Evolutionary conservation across 37 sponge, comb jelly and placozoan species (phyloP), one percentile per base, ranked within the genome.

Genomic region (Halisarca cf. caerulea): DNA sequence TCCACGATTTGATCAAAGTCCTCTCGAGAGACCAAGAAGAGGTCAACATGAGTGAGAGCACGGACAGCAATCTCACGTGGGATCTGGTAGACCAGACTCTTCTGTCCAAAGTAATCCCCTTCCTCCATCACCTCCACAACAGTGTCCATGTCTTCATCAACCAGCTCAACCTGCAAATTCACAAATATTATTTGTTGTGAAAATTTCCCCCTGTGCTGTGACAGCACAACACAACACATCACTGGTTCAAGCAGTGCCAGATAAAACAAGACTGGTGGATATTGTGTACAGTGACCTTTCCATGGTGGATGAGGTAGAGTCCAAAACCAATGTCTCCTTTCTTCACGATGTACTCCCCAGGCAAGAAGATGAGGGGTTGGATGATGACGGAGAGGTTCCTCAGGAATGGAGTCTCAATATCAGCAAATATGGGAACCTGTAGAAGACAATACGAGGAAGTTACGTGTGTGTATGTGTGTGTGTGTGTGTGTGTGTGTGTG

Each of bases 301-400:
- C 92, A 84, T 84, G 82, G 55, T 75, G 81, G 47, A 91, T 80
- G 64, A 91, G 77, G 79, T 64, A 91, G 70, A 92, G 59, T 21
- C 87, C 89, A 51, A 61, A 59, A 2, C 80, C 89, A n/a, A 86
- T 47, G 24, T 92, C 92, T 78, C 94, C 89, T 61, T 88, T 88
- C 47, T 55, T 77, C 38, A 94, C 84, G 40, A 94, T 88, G 78
- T 66, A 88, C 84, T 94, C 89, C 27, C 82, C 87, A 11, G 94
- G 87, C 23, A 88, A 84, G 82, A 82, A 90, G 44, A 88, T 30
- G 57, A 70, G 83, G 21, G 91, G 89, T 64, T 88, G 81, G n/a
- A 88, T 51, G 6, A 59, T 82, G 32, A 92, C 68, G 21, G 92
- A 57, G 11, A 92, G 79, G 61, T 86, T 78, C 3, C 92, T 74